A percentile compares a stretch with the other conserved stretches of the same genome.
Evolutionary conservation across 2,888 invertebrate genomes (phyloP).

Genomic region (Drosophila formosana): DNA sequence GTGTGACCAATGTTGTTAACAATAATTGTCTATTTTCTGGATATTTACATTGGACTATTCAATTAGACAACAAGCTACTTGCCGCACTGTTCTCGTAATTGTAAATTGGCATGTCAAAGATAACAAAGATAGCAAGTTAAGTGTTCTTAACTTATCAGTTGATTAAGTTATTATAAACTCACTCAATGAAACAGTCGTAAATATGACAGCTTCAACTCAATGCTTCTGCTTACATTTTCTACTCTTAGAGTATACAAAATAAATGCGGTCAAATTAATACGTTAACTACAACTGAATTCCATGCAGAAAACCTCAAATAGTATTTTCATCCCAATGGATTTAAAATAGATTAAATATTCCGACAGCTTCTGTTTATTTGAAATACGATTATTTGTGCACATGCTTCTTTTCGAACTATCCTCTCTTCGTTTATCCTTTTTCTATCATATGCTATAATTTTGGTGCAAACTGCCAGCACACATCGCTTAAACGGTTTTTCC

Average conservation of each 20-base stretch:
- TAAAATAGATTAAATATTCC: conserved; percentile 11
- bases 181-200: conserved; percentile 2
- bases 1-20: conserved; percentile 61
- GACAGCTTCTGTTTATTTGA: conserved; percentile 15
- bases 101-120: conserved; percentile 7
- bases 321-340: conserved; percentile 1
- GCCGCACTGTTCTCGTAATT: conserved; percentile 25
- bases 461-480: conserved; percentile 19
- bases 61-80: conserved; percentile 53
- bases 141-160: conserved; percentile 21
- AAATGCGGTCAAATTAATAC: conserved; percentile 6
- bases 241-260: neutral
- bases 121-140: conserved; percentile 13
- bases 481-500: conserved; percentile 27
- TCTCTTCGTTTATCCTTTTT: conserved; percentile 1
- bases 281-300: neutral
- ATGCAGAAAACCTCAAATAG: conserved; percentile 1
- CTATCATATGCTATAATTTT: conserved; percentile 24
- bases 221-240: neutral
- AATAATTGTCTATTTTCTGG: conserved; percentile 69
- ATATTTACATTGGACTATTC: conserved; percentile 55
- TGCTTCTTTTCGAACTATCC: neutral
- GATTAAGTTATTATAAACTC: conserved; percentile 31
- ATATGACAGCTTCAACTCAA: neutral
- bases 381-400: conserved; percentile 13